These are phyloP conservation scores for Odontophorus gujanensis DNA, from an alignment of 2,113 vertebrate genomes.

Conservation along the genomic window DNA sequence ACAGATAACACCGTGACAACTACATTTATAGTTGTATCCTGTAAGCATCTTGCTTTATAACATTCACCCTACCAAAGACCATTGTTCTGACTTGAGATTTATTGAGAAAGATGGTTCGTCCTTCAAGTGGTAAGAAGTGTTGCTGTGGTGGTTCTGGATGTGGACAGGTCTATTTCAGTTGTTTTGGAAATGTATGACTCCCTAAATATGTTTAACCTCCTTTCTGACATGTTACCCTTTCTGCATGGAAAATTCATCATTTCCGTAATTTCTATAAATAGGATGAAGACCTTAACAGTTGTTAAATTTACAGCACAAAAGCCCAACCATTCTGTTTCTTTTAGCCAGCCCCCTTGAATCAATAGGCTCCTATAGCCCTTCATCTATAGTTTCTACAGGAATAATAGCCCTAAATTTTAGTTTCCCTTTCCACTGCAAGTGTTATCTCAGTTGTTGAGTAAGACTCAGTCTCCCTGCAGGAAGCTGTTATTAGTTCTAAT, in stretches of 20 bases:
- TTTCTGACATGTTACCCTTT: background rate
- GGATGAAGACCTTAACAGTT: background rate
- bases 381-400: background rate
- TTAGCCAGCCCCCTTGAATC: background rate
- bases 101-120: background rate
- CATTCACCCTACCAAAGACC: background rate
- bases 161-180: background rate
- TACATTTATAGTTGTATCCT: background rate
- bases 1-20: too few relatives aligned
- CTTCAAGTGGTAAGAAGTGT: background rate
- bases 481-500: slow-evolving; percentile 8
- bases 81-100: background rate
- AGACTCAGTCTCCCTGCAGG: slow-evolving; percentile 9
- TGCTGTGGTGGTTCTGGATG: background rate
- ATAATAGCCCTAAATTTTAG: background rate
- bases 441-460: background rate
- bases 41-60: background rate
- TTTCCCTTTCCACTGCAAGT: slow-evolving; percentile 6
- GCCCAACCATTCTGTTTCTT: background rate
- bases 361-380: background rate
- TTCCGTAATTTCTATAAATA: background rate
- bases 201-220: background rate
- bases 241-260: background rate
- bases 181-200: background rate
- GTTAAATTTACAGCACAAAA: background rate